phyloP scores from a whole-genome alignment of 2,113 vertebrate species.

The Circaetus gallicus region DNA sequence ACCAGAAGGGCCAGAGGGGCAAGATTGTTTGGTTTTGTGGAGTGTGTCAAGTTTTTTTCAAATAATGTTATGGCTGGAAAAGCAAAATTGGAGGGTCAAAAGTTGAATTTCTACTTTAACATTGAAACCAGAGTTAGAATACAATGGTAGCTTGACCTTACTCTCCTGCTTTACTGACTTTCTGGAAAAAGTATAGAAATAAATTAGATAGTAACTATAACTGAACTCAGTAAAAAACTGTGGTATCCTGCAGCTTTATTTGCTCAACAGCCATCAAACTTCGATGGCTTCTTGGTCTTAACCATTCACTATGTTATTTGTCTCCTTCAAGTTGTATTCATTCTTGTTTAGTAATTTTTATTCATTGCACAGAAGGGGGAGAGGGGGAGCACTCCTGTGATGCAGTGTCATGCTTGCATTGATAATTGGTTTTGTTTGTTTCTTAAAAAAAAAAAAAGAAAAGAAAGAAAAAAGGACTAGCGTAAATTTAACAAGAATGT shows the following conservation, averaged over 20 bases:
- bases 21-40: constrained; percentile 26
- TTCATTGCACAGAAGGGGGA: constrained; percentile 57
- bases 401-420: constrained; percentile 34
- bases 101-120: constrained; percentile 49
- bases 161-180: constrained; percentile 41
- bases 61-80: background rate
- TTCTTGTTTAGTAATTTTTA: constrained; percentile 43
- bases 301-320: constrained; percentile 47
- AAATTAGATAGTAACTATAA: constrained; percentile 65
- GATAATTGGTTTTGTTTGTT: constrained; percentile 45
- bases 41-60: background rate
- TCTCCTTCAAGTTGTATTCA: constrained; percentile 44
- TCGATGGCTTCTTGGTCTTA: constrained; percentile 53
- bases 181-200: constrained; percentile 41
- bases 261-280: constrained; percentile 64
- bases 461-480: constrained; percentile 18
- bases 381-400: constrained; percentile 47
- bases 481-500: constrained; percentile 56
- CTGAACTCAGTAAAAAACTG: constrained; percentile 61
- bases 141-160: constrained; percentile 43
- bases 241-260: constrained; percentile 62
- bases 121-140: constrained; percentile 45
- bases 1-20: background rate
- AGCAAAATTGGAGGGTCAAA: constrained; percentile 41
- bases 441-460: background rate